A percentile compares a stretch with the other conserved stretches of the same genome.
phyloP scores from a whole-genome alignment of 2,888 invertebrate genomes.

The Choreutis nemorana region DNA sequence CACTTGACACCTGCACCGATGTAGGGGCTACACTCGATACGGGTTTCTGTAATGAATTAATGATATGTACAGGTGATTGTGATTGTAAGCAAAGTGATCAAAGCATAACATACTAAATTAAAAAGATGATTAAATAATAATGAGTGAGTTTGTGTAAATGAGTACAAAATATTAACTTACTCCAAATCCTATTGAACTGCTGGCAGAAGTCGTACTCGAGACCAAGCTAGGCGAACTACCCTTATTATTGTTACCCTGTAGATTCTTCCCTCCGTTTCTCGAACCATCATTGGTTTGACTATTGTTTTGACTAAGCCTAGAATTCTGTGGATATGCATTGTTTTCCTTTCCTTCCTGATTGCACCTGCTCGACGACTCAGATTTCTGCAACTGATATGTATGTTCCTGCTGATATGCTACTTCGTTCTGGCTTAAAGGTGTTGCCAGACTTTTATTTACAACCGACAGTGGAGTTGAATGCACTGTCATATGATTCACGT shows the following conservation, averaged over 20 bases:
- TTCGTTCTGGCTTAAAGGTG: conserved; percentile 68
- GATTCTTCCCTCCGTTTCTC: conserved; percentile 31
- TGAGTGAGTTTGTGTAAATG: background rate
- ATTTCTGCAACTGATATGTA: conserved; percentile 63
- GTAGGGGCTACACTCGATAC: conserved; percentile 88
- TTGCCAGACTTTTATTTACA: conserved; percentile 72
- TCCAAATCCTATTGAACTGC: conserved; percentile 56
- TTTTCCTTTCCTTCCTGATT: conserved; percentile 63
- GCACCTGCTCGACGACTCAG: conserved; percentile 58
- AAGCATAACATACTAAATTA: conserved; percentile 7
- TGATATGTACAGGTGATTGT: conserved; percentile 52
- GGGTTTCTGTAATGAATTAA: conserved; percentile 75
- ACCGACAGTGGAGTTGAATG: conserved; percentile 60
- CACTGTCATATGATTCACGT: conserved; percentile 62
- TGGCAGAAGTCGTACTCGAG: conserved; percentile 39
- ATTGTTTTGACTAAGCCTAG: conserved; percentile 52
- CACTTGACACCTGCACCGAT: conserved; percentile 70
- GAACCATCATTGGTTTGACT: conserved; percentile 44
- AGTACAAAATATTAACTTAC: conserved; percentile 25
- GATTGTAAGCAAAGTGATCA: conserved; percentile 18
- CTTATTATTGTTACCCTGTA: conserved; percentile 34
- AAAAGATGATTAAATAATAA: background rate
- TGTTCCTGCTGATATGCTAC: conserved; percentile 60
- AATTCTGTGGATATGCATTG: conserved; percentile 61
- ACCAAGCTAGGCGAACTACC: conserved; percentile 50